Conservation (phyloP, 2,888 invertebrate species). For the Nephrotoma appendiculata region DNA sequence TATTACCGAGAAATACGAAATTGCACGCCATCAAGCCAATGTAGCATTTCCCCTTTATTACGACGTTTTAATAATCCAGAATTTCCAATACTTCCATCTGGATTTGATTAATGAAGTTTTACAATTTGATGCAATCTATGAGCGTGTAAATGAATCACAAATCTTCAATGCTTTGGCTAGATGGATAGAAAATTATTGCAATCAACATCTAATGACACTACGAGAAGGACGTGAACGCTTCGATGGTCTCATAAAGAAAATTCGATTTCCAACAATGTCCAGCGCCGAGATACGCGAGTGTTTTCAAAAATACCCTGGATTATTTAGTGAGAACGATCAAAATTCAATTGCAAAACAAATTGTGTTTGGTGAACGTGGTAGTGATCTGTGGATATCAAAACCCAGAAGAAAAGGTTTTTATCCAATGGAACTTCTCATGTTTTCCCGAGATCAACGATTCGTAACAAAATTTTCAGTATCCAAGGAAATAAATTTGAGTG, state of each 20-base stretch:
- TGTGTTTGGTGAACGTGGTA: neutral
- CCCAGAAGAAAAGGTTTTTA: neutral
- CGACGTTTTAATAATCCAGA: neutral
- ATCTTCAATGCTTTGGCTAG: neutral
- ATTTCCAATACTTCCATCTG: neutral
- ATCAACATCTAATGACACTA: neutral
- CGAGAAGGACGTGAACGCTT: neutral
- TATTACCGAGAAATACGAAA: neutral
- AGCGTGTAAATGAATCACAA: neutral
- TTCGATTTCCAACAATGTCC: neutral
- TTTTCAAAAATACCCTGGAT: neutral
- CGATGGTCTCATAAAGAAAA: neutral
- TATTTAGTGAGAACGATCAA: neutral
- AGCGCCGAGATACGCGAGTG: neutral
- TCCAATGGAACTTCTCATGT: rapidly evolving
- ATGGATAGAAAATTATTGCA: neutral
- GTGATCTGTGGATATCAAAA: neutral
- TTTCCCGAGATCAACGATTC: neutral
- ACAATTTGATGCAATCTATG: neutral
- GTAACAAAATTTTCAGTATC: neutral
- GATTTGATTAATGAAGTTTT: neutral
- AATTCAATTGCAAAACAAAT: neutral
- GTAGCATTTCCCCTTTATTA: neutral
- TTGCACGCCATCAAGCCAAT: neutral
- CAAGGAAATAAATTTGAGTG: neutral